Percentiles rank a stretch among this genome's conserved stretches.
Conservation (phyloP, 2,797 vertebrate genomes). For the Poeciliopsis presidionis region DNA sequence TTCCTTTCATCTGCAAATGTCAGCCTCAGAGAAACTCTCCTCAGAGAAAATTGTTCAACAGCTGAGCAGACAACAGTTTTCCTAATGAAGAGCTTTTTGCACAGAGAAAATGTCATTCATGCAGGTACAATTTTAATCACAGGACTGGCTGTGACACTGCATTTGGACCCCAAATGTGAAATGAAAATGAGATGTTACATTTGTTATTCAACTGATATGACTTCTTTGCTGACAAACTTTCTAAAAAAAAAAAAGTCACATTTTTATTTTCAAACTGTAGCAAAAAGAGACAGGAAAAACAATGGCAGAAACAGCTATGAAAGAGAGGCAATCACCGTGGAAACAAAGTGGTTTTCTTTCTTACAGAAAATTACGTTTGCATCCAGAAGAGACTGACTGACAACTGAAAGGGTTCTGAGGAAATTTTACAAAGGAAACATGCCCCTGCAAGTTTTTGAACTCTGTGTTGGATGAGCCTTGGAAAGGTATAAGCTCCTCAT, state of each 20-base stretch:
- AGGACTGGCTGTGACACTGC: conserved; percentile 20
- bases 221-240: conserved; percentile 17
- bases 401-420: neutral
- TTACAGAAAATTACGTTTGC: conserved; percentile 1
- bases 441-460: neutral
- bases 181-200: conserved; percentile 22
- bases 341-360: neutral
- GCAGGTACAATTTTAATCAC: conserved; percentile 10
- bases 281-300: neutral
- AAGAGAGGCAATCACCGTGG: neutral
- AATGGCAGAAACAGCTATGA: neutral
- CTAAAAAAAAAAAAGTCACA: neutral
- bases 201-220: conserved; percentile 19
- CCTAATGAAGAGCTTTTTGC: conserved; percentile 17
- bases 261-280: neutral
- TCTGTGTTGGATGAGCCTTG: neutral
- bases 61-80: conserved; percentile 26
- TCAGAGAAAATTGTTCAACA: conserved; percentile 23
- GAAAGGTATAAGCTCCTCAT: neutral
- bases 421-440: neutral
- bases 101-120: conserved; percentile 22
- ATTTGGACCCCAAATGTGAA: conserved; percentile 20
- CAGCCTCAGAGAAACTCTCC: conserved; percentile 34
- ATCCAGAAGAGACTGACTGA: neutral
- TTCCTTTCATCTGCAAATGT: conserved; percentile 38